phyloP scores from a whole-genome alignment of 2,113 vertebrate species.

The Petroica traversi region DNA sequence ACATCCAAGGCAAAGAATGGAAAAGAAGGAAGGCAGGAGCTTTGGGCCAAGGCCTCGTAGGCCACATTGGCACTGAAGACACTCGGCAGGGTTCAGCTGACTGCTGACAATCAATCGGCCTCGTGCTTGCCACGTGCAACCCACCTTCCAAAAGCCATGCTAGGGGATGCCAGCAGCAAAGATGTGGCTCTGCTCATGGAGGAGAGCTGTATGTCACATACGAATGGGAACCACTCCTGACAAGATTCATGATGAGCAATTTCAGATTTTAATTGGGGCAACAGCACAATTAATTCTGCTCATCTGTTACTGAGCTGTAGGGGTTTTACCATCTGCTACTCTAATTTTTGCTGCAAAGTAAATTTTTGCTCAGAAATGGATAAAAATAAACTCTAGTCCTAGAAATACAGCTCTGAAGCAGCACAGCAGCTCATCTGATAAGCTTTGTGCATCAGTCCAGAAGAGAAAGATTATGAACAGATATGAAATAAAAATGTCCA shows the following conservation, averaged over 20 bases:
- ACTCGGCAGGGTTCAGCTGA: not conserved
- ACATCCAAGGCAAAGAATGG: not conserved
- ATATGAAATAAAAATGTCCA: not conserved
- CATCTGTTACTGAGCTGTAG: not conserved
- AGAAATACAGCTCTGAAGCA: not conserved
- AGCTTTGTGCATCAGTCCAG: not conserved
- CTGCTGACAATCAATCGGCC: not conserved
- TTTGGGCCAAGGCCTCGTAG: not conserved
- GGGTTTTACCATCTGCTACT: slow-evolving; percentile 19
- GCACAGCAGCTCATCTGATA: not conserved
- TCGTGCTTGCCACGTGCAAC: not conserved
- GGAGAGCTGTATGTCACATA: not conserved
- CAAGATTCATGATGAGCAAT: not conserved
- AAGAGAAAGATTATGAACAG: not conserved
- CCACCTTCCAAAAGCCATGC: not conserved
- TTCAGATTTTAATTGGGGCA: not conserved
- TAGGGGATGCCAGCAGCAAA: not conserved
- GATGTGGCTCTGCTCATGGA: not conserved
- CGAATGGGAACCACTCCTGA: not conserved
- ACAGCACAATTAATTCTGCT: not conserved
- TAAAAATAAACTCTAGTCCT: not conserved
- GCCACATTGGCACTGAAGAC: not conserved
- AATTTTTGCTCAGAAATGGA: not conserved
- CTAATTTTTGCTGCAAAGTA: not conserved
- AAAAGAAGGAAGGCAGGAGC: not conserved